phyloP scores from a whole-genome alignment of 2,888 invertebrate species.

The Girardia tigrina region DNA sequence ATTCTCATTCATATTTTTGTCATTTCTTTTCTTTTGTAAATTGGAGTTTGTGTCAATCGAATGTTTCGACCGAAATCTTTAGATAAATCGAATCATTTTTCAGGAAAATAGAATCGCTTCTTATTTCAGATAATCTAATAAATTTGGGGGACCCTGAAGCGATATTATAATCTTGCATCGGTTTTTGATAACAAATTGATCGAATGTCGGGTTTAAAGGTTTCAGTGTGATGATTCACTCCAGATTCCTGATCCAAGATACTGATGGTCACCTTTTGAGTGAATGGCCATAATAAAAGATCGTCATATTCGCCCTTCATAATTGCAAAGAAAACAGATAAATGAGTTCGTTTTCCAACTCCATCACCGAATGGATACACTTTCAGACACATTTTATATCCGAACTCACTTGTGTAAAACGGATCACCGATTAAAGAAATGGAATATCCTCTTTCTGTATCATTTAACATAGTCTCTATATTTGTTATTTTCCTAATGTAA shows the following conservation, averaged over 20 bases:
- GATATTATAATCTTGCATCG: background rate
- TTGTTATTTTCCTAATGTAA: background rate
- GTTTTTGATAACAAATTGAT: background rate
- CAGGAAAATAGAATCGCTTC: background rate
- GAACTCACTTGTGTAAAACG: constrained; percentile 19
- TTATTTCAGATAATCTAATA: background rate
- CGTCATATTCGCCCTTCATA: background rate
- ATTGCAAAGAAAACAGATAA: background rate
- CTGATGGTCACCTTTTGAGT: background rate
- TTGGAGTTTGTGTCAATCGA: too few relatives aligned
- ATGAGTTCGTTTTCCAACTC: background rate
- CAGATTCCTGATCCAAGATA: background rate
- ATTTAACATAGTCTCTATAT: background rate
- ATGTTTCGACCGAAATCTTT: background rate
- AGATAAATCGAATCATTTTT: background rate
- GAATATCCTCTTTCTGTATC: background rate
- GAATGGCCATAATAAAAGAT: background rate
- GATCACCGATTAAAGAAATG: background rate
- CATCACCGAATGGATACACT: background rate
- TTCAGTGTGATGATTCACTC: background rate
- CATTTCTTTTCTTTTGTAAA: too few relatives aligned
- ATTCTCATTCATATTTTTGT: too few relatives aligned
- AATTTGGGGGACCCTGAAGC: constrained; percentile 3
- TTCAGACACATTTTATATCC: background rate
- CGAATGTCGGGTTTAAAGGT: background rate